These are phyloP conservation scores for Plumapathes pennacea DNA, from an alignment of 92 coral and sea anemone species.

Conservation along the genomic window DNA sequence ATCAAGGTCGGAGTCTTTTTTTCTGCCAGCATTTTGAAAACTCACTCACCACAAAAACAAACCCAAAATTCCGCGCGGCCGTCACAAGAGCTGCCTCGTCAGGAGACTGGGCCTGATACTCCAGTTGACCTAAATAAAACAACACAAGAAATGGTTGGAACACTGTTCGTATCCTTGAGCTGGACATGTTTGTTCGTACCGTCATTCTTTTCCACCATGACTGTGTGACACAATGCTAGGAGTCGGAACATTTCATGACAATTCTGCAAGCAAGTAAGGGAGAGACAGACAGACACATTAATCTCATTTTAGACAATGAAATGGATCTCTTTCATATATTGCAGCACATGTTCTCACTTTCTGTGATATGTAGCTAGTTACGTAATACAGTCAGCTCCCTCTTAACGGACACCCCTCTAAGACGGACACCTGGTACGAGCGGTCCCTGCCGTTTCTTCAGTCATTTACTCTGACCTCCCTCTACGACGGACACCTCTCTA, in stretches of 20 bases:
- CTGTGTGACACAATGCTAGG: slow-evolving; percentile 93
- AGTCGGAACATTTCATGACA: slow-evolving; percentile 85
- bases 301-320: too few relatives aligned
- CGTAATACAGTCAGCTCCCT: too few relatives aligned
- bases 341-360: too few relatives aligned
- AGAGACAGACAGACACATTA: too few relatives aligned
- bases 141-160: too few relatives aligned
- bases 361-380: too few relatives aligned
- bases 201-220: slow-evolving; percentile 71
- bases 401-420: too few relatives aligned
- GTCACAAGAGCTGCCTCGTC: slow-evolving; percentile 99
- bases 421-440: too few relatives aligned
- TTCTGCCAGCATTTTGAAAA: neutral
- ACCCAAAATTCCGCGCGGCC: slow-evolving; percentile 97
- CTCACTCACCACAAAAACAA: slow-evolving; percentile 77
- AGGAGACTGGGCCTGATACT: slow-evolving; percentile 99
- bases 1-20: neutral
- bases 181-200: slow-evolving; percentile 42
- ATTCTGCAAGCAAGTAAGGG: slow-evolving; percentile 66
- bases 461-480: too few relatives aligned
- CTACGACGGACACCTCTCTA: too few relatives aligned
- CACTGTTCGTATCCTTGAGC: neutral
- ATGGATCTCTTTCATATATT: too few relatives aligned
- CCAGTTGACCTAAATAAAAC: slow-evolving; percentile 78
- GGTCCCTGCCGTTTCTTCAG: too few relatives aligned